Conservation (phyloP, 2,797 vertebrate genomes). For the Catharus ustulatus region DNA sequence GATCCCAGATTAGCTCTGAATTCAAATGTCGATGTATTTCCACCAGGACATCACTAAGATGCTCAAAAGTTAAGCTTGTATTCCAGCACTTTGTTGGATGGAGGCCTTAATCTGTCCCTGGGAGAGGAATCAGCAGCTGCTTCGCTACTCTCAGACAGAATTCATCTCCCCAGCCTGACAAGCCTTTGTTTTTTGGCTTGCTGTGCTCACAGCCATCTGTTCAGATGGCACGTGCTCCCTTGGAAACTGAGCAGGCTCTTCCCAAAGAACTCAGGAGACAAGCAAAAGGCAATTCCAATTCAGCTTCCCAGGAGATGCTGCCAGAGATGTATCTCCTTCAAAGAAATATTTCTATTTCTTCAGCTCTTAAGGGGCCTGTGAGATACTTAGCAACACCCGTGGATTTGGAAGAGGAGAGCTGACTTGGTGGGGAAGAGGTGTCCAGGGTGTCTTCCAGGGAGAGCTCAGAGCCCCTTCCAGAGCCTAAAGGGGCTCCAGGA, state of each 20-base stretch:
- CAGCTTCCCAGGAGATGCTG: background rate
- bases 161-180: background rate
- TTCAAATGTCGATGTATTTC: background rate
- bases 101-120: background rate
- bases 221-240: background rate
- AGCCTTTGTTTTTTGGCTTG: constrained; percentile 23
- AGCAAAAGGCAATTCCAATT: background rate
- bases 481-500: too few species aligned
- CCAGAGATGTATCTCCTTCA: background rate
- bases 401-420: background rate
- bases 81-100: constrained; percentile 13
- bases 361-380: background rate
- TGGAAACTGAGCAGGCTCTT: background rate
- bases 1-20: background rate
- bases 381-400: background rate
- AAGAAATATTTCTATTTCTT: background rate
- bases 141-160: constrained; percentile 15
- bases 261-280: background rate
- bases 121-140: constrained; percentile 40
- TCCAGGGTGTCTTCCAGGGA: background rate
- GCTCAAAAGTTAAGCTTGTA: background rate
- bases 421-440: background rate
- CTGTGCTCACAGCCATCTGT: constrained; percentile 52
- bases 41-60: background rate
- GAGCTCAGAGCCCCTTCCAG: too few species aligned